Percentiles rank a stretch among this genome's conserved stretches.
Evolutionary conservation across 2,888 invertebrate genomes (phyloP).

Genomic region (Plagodis pulveraria): DNA sequence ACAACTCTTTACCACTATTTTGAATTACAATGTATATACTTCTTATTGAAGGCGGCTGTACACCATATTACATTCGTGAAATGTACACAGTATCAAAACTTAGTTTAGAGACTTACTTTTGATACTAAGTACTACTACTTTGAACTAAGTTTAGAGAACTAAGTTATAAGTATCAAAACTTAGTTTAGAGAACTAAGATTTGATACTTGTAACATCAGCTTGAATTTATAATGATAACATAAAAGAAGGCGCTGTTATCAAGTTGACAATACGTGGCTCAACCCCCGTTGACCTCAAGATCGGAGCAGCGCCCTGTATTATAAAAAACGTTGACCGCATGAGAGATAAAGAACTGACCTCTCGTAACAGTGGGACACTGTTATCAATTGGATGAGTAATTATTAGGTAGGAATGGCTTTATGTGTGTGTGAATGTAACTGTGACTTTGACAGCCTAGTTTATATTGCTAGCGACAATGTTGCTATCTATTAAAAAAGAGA

Average conservation of each 20-base stretch:
- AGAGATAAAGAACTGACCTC: conserved; percentile 45
- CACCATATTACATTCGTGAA: too few species aligned
- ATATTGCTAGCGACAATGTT: not conserved
- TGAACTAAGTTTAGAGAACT: not conserved
- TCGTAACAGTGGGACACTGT: conserved; percentile 38
- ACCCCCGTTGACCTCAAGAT: conserved; percentile 32
- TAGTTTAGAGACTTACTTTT: not conserved
- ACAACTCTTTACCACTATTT: too few species aligned
- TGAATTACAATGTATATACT: too few species aligned
- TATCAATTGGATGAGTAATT: conserved; percentile 42
- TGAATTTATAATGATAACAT: too few species aligned
- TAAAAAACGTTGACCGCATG: conserved; percentile 42
- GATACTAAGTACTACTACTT: too few species aligned
- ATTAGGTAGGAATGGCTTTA: conserved; percentile 1
- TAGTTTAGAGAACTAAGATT: not conserved
- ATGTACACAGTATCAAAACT: too few species aligned
- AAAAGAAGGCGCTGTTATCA: conserved; percentile 37
- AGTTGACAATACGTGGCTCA: conserved; percentile 38
- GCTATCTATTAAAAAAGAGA: too few species aligned
- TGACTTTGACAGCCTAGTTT: not conserved
- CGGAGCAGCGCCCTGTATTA: conserved; percentile 46
- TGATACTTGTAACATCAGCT: conserved; percentile 16
- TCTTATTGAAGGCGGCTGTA: too few species aligned
- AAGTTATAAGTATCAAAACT: not conserved
- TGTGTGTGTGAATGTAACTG: not conserved